phyloP scores from a whole-genome alignment of 2,797 vertebrate genomes.

The Gallirallus australis region DNA sequence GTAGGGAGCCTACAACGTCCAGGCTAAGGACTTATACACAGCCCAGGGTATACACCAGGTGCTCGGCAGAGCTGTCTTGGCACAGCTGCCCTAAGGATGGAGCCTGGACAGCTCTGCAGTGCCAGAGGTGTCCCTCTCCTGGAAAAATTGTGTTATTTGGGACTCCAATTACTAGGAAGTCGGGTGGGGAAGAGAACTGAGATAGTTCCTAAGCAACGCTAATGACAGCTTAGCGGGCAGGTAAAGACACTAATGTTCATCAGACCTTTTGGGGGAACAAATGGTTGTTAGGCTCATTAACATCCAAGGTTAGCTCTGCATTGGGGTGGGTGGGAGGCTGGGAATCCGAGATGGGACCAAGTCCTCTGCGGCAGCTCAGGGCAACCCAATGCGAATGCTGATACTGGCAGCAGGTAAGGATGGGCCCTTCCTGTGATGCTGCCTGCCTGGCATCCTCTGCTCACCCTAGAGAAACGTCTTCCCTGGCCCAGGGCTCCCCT shows the following conservation, averaged over 20 bases:
- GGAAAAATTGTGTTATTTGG: background rate
- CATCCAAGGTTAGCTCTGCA: background rate
- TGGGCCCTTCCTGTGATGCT: background rate
- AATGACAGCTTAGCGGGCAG: background rate
- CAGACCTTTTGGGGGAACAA: background rate
- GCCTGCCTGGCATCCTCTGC: accelerated
- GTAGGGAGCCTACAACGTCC: accelerated
- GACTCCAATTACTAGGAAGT: background rate
- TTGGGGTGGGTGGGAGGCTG: accelerated
- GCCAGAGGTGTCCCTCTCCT: background rate
- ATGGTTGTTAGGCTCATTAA: background rate
- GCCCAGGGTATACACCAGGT: accelerated
- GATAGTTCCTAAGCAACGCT: background rate
- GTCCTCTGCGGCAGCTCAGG: no score
- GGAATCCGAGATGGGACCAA: no score
- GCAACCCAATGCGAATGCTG: background rate
- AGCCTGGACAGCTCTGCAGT: background rate
- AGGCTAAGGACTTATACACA: accelerated
- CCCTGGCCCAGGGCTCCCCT: background rate
- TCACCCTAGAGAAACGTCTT: background rate
- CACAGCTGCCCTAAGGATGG: accelerated
- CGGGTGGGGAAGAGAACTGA: accelerated
- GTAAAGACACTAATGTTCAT: background rate
- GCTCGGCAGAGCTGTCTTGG: background rate
- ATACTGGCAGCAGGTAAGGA: background rate